Evolutionary conservation across 1,140 invertebrate genomes (phyloP).

Genomic region (Zaprionus gabonicus): DNA sequence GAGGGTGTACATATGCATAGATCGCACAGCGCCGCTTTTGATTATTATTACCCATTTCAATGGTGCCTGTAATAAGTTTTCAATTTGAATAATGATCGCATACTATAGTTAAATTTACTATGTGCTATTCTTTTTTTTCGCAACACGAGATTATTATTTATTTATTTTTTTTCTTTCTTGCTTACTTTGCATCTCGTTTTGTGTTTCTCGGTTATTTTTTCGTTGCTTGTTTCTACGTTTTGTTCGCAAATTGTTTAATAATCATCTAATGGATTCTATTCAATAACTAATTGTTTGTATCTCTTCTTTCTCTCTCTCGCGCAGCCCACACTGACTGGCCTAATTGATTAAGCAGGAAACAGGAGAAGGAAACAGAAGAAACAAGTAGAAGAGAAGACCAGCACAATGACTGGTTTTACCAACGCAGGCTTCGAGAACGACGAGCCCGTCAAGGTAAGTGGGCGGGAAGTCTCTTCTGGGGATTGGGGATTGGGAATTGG

Average conservation of each 20-base stretch:
- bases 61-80: constrained; percentile 35
- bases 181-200: constrained; percentile 15
- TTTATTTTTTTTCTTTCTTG: constrained; percentile 9
- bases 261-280: constrained; percentile 44
- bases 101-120: constrained; percentile 1
- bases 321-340: constrained; percentile 50
- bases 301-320: constrained; percentile 29
- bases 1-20: neutral
- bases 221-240: constrained; percentile 5
- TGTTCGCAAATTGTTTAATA: constrained; percentile 28
- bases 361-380: constrained; percentile 7
- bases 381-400: constrained; percentile 41
- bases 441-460: constrained; percentile 82
- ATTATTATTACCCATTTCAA: constrained; percentile 36
- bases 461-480: no score
- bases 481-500: neutral
- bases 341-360: constrained; percentile 47
- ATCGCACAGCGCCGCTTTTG: constrained; percentile 20
- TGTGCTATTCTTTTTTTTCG: neutral
- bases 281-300: constrained; percentile 9
- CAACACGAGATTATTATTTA: constrained; percentile 29
- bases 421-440: constrained; percentile 82
- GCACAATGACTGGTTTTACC: constrained; percentile 82
- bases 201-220: neutral
- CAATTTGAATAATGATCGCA: constrained; percentile 50